Base-by-base conservation (phyloP, 2,888 invertebrate species). In the Andrena flavipes region DNA sequence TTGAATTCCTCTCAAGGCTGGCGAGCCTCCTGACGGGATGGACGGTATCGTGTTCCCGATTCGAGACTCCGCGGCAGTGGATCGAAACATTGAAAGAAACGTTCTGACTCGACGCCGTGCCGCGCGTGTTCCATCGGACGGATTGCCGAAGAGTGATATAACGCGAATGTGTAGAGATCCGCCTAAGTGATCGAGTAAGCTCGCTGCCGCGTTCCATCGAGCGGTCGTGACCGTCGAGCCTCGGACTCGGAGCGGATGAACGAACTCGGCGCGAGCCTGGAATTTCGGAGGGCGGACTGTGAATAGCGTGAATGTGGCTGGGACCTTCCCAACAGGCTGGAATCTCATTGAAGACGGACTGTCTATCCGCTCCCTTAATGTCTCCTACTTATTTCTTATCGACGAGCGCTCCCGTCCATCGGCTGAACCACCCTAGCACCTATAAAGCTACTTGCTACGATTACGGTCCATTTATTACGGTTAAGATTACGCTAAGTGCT, bases 1-100 rank as follows among this genome's bases (percentile, higher is more conserved):
- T 93, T 96, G 94, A 95, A 90, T 5, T 51, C 8, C 16, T n/a
- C 23, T 8, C 4, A n/a, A 13, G 10, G 7, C 7, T 10, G 6
- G 7, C 20, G 33, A 16, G 26, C 13, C 23, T 20, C 7, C 8
- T 2, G 20, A 1, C 8, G n/a, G 29, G 26, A 3, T 16, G 4
- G 23, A 63, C 33, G 35, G 35, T n/a, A 2, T 23, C 54, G 20
- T 20, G 20, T 5, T 0, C 2, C 2, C 54, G 54, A 56, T 23
- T 23, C 23, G 0, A 26, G 13, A 13, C 20, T 56, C 56, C 1
- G 23, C 1, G 42, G 42, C 42, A 16, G 23, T 26, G 20, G 23
- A 51, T n/a, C 2, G 51, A 2, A 4, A 5, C 10, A n/a, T 26
- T 20, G 33, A 30, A 20, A 42, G 26, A 7, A 59, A 35, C 7